Conservation (phyloP, 2,797 vertebrate genomes). For the Acrossocheilus wenchowensis region DNA sequence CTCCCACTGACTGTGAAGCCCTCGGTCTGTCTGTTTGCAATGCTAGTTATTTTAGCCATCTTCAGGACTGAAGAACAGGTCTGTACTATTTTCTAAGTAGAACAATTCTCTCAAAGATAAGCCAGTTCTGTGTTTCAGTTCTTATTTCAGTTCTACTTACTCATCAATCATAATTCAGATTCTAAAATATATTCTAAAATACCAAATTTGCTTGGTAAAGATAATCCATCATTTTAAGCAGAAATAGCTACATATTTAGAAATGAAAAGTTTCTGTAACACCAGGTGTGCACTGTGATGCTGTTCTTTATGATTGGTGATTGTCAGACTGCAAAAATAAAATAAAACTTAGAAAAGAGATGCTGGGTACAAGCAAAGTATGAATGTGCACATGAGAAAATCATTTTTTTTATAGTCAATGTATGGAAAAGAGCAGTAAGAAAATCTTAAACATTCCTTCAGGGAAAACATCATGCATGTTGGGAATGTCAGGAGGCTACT, state of each 20-base stretch:
- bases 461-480: background rate
- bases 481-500: background rate
- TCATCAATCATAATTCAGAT: background rate
- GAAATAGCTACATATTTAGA: background rate
- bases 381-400: background rate
- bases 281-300: background rate
- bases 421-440: background rate
- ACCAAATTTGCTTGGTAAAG: background rate
- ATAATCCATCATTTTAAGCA: background rate
- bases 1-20: conserved; percentile 17
- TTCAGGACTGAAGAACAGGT: background rate
- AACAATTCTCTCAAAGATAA: background rate
- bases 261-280: background rate
- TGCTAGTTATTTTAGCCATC: conserved; percentile 11
- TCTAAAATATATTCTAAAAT: background rate
- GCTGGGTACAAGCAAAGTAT: background rate
- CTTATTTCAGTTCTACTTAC: background rate
- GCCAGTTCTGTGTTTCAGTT: background rate
- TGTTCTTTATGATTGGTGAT: background rate
- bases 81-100: background rate
- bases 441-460: background rate
- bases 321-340: background rate
- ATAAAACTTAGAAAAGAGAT: background rate
- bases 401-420: background rate
- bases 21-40: background rate